Base-by-base conservation (phyloP, 2,888 invertebrate species). In the Notodonta dromedarius region DNA sequence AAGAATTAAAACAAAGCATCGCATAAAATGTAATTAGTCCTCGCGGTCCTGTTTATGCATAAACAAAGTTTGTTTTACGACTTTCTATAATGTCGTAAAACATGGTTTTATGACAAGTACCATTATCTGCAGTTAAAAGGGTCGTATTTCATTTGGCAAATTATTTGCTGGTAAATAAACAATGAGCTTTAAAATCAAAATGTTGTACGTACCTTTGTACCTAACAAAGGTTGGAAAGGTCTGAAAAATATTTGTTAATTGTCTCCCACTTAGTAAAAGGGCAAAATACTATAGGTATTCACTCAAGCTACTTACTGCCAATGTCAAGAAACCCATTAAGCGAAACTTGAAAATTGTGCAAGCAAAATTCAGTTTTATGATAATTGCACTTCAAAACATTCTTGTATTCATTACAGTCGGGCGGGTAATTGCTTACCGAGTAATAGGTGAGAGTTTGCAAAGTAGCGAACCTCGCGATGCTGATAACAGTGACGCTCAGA, bases 401-500 rank as follows among this genome's bases (percentile, higher is more conserved):
- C 63, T 67, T 72, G 61, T 69, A 70, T 71, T 67, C 67, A 59
- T 78, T 78, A 71, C 73, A 68, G 67, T 62, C 62, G 69, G 72
- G 58, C 70, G 61, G 75, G 74, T 79, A 81, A 83, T 80, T 78
- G 77, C 77, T 81, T 73, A 76, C 74, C 65, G 69, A 76, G 70
- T 73, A 73, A 73, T 73, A 76, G 70, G 61, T 68, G 71, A 74
- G 74, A 81, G 78, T 84, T 82, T 50, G 69, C 67, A 71, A 78
- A 80, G 78, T 76, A 74, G 70, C 71, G 66, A 80, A 82, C 76
- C 80, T 78, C 70, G 62, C 63, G 78, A 75, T 69, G 64, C 80
- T 82, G 87, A 88, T 88, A 89, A 85, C 79, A 77, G 79, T 84
- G 84, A 86, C 82, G 82, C 77, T 74, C 77, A 72, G 82, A 84